Evolutionary conservation across 2,797 vertebrate species (phyloP), one percentile per base, ranked within the genome.

Genomic region (Cossypha dichroa): DNA sequence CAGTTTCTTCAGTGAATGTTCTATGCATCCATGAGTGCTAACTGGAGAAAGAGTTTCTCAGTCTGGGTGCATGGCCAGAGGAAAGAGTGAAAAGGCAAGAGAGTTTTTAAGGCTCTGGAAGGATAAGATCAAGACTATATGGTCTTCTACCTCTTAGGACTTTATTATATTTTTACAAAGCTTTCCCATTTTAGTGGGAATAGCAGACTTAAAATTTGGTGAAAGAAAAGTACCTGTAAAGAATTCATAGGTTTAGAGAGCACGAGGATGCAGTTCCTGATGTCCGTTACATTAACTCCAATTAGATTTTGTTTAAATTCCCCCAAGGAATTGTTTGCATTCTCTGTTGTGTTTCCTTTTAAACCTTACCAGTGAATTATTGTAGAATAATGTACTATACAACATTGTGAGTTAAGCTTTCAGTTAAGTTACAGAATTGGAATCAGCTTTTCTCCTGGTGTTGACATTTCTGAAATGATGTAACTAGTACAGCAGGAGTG

Each of bases 21-120:
- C 1, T 2, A 0, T 48, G 22, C 13, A n/a, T 33, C 66, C 2
- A 2, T 43, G 19, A 33, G 4, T 43, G 14, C 36, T 68, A 55
- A 56, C 22, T 43, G 11, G 10, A 75, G n/a, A 46, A 59, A 69
- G 8, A 69, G 8, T 45, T 73, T 73, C 69, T 86, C 22, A 40
- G 26, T 46, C 49, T 79, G 59, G 31, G 22, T 34, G 8, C 9
- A 5, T 3, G 5, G 23, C n/a, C 38, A 76, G 5, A 58, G 13
- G 26, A 46, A 78, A 43, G 23, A 34, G 16, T 21, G n/a, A 40
- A 54, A 93, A 75, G 16, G 23, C 22, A 49, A 28, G 29, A 45
- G 46, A 34, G 23, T 16, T 79, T 40, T 72, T 52, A 82, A 73
- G 34, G 51, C 29, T 83, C 55, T 86, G 56, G 23, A 85, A 90